Base-by-base conservation (phyloP, 64 coral and sea anemone species). In the Montipora foliosa region DNA sequence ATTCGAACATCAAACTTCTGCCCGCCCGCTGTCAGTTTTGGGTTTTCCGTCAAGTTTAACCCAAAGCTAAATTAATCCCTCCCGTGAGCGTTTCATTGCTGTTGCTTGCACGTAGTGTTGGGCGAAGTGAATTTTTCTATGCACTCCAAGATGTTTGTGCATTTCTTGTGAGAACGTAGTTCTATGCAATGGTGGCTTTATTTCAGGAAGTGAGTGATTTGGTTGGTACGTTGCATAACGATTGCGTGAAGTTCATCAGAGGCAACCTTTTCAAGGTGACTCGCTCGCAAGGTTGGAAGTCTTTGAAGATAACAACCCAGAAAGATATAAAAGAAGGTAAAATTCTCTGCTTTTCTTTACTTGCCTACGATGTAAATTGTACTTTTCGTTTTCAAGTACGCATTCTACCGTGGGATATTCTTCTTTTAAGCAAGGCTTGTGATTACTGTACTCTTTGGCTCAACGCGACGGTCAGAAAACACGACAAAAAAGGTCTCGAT, bases 231-330 rank as follows among this genome's bases (percentile, higher is more conserved):
- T 90, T 95, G 49, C 66, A 92, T 52, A 67, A 61, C 13, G 78
- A 87, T 24, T 95, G 94, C 24, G 58, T 71, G 20, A 87, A 92
- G 67, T 92, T 92, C 81, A 92, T 92, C 44, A 90, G 67, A 66
- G 88, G 67, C 5, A 95, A 95, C 87, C 71, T 95, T 44, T 85
- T 88, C 15, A 90, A 90, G 24, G 94, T 95, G 51, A 84, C 90
- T 24, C 90, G 82, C 7, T 84, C 90, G 10, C 80, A 85, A 7
- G 90, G 90, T 24, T 92, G 90, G 90, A 85, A 64, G 60, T 17
- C 25, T 29, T 61, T 92, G 6, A 84, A 83, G 58, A 53, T 58
- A 25, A 22, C 13, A 8, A 92, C 90, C 5, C 80, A 92, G n/a
- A 71, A 44, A 16, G 81, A 92, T 45, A 47, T 92, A 82, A 86